Evolutionary conservation across 2,888 invertebrate genomes (phyloP).

Genomic region (Temnothorax rugatulus): DNA sequence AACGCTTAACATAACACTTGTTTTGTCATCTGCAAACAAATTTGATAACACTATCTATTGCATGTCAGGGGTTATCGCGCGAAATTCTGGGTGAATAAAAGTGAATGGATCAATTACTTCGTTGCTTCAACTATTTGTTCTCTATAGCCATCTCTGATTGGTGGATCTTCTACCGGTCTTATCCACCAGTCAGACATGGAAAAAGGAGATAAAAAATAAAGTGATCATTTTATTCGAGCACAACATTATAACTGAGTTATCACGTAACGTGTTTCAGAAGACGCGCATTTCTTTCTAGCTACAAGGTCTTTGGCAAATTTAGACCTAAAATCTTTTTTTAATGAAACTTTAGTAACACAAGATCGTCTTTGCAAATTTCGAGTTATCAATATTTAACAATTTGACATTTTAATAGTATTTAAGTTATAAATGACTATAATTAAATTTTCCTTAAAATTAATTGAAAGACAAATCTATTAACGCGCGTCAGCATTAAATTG

Average conservation of each 20-base stretch:
- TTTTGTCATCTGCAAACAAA: not conserved
- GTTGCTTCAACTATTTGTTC: not conserved
- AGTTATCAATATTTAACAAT: not conserved
- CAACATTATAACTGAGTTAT: not conserved
- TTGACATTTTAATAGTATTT: not conserved
- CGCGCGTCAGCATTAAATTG: not conserved
- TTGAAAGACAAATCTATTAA: not conserved
- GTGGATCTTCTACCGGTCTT: not conserved
- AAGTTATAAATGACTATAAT: not conserved
- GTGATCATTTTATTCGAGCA: not conserved
- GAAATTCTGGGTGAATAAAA: slow-evolving; percentile 2
- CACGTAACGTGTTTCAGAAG: not conserved
- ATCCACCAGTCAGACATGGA: not conserved
- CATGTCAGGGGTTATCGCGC: not conserved
- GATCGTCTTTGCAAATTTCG: not conserved
- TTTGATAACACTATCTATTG: not conserved
- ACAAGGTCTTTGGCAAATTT: not conserved
- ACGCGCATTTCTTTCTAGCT: not conserved
- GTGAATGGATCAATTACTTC: not conserved
- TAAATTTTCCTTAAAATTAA: not conserved
- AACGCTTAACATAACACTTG: not conserved
- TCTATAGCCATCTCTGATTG: not conserved
- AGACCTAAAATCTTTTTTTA: not conserved
- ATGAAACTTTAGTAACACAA: not conserved
- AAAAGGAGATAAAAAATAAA: not conserved